phyloP scores from a whole-genome alignment of 2,113 vertebrate species.

The Perognathus longimembris region DNA sequence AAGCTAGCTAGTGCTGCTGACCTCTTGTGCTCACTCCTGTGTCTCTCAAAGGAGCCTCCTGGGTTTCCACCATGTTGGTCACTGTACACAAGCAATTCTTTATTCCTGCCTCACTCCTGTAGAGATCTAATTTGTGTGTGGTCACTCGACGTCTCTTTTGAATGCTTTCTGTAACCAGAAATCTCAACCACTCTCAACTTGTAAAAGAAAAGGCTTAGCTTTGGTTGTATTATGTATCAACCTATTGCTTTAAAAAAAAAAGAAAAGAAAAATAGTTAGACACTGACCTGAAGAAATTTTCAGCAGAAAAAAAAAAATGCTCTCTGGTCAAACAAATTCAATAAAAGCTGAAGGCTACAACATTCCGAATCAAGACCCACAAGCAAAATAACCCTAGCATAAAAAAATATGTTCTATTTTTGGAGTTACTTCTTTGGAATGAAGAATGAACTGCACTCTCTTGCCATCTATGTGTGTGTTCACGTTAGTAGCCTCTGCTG shows the following conservation, averaged over 20 bases:
- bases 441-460: conserved; percentile 34
- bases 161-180: conserved; percentile 14
- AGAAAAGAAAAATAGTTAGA: not conserved
- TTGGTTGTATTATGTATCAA: not conserved
- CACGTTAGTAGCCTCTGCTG: conserved; percentile 9
- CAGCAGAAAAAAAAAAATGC: conserved; percentile 23
- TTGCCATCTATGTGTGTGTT: conserved; percentile 41
- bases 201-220: not conserved
- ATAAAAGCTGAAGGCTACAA: not conserved
- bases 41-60: not conserved
- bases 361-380: not conserved
- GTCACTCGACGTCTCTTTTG: conserved; percentile 30
- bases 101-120: not conserved
- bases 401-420: not conserved
- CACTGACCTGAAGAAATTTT: conserved; percentile 38
- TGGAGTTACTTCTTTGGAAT: conserved; percentile 43
- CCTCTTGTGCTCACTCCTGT: not conserved
- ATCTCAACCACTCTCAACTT: conserved; percentile 10
- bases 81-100: not conserved
- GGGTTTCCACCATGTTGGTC: not conserved
- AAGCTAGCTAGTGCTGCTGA: not conserved
- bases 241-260: not conserved
- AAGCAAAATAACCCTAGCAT: conserved; percentile 49
- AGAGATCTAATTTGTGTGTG: not conserved
- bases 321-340: conserved; percentile 8